Conservation (phyloP, 2,797 vertebrate genomes). For the Lepus oiostolus region DNA sequence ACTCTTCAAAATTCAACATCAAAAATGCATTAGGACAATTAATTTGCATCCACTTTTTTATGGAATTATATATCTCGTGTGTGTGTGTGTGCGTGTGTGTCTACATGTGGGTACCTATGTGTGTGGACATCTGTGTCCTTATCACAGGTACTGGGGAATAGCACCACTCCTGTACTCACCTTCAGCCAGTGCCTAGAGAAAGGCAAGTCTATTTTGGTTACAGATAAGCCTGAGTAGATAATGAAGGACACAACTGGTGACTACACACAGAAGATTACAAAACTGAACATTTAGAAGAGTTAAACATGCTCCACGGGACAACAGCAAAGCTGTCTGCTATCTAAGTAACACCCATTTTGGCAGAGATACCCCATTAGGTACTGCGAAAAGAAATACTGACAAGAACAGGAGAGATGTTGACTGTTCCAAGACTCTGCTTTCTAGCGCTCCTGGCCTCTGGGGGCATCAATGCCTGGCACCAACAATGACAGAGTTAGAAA, state of each 20-base stretch:
- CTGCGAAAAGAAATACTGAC: slow-evolving; percentile 41
- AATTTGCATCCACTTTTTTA: not conserved
- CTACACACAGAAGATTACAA: slow-evolving; percentile 70
- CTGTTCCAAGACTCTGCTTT: slow-evolving; percentile 18
- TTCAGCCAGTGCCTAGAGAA: slow-evolving; percentile 68
- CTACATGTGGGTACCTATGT: not conserved
- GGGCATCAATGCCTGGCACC: not conserved
- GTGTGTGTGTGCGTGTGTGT: not conserved
- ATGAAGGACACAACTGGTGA: slow-evolving; percentile 33
- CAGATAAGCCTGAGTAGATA: slow-evolving; percentile 53
- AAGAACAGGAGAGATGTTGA: slow-evolving; percentile 77
- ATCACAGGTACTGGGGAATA: not conserved
- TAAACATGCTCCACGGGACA: slow-evolving; percentile 76
- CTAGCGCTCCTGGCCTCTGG: not conserved
- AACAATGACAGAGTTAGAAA: not conserved
- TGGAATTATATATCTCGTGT: slow-evolving; percentile 26
- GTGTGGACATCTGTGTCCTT: not conserved
- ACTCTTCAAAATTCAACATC: slow-evolving; percentile 34
- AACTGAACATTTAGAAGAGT: slow-evolving; percentile 73
- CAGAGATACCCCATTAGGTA: slow-evolving; percentile 88
- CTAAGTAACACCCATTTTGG: slow-evolving; percentile 90
- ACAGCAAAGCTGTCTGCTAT: slow-evolving; percentile 92
- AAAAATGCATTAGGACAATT: slow-evolving; percentile 48
- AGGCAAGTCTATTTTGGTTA: slow-evolving; percentile 73
- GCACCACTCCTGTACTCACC: slow-evolving; percentile 50